Evolutionary conservation across 2,888 invertebrate genomes (phyloP).

Genomic region (Caenorhabditis imperialis): DNA sequence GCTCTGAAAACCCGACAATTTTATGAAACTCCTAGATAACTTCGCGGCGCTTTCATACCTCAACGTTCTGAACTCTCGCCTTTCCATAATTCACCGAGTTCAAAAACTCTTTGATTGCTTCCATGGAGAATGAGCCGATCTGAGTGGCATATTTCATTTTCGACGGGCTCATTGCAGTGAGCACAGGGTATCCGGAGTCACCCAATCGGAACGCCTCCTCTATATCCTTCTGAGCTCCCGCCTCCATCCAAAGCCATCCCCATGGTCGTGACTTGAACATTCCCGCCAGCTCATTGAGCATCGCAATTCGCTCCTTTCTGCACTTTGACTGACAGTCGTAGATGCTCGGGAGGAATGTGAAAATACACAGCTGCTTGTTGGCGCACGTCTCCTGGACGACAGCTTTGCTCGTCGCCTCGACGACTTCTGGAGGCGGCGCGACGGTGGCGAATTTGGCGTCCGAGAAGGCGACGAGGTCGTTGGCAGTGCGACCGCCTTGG

Average conservation of each 20-base stretch:
- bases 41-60: conserved; percentile 83
- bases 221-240: conserved; percentile 87
- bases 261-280: conserved; percentile 93
- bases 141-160: conserved; percentile 88
- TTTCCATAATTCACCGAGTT: conserved; percentile 36
- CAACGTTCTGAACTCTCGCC: conserved; percentile 85
- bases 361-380: conserved; percentile 88
- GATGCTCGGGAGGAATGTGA: conserved; percentile 92
- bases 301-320: conserved; percentile 87
- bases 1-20: conserved; percentile 9
- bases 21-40: not conserved
- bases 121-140: conserved; percentile 26
- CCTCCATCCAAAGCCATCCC: conserved; percentile 98
- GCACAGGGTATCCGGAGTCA: conserved; percentile 97
- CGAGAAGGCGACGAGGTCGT: conserved; percentile 62
- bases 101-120: conserved; percentile 39
- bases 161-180: conserved; percentile 95
- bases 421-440: conserved; percentile 22
- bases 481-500: conserved; percentile 88
- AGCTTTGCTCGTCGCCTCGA: conserved; percentile 81
- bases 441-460: conserved; percentile 21
- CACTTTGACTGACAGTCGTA: conserved; percentile 94
- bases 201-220: conserved; percentile 93
- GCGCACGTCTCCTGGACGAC: conserved; percentile 86
- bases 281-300: conserved; percentile 86